Conservation (phyloP, 2,797 vertebrate genomes). For the Diplodus puntazzo region DNA sequence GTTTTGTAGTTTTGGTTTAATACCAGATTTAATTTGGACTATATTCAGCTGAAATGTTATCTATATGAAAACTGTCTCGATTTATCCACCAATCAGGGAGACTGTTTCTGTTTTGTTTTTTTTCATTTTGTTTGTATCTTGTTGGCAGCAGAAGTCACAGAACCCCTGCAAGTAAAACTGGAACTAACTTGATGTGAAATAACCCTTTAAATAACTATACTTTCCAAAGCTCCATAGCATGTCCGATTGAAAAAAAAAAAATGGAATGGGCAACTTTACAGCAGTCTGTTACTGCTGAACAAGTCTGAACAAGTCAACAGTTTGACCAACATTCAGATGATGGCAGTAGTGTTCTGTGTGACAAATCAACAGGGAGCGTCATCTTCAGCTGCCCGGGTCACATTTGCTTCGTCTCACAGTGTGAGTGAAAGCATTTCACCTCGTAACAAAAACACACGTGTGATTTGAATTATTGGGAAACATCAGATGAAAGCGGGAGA, state of each 20-base stretch:
- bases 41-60: not conserved
- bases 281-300: not conserved
- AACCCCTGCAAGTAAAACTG: too few relatives aligned
- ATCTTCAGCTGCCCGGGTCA: not conserved
- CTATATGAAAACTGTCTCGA: not conserved
- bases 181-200: not conserved
- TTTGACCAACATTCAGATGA: constrained; percentile 59
- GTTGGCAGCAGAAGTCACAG: too few relatives aligned
- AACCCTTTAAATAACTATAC: not conserved
- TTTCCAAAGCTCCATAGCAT: not conserved
- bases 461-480: not conserved
- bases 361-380: not conserved
- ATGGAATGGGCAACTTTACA: not conserved
- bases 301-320: not conserved
- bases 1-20: not conserved
- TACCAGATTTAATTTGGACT: not conserved
- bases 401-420: not conserved
- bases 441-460: not conserved
- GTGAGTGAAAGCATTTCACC: not conserved
- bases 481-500: not conserved
- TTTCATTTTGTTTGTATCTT: not conserved
- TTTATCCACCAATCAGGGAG: not conserved
- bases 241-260: not conserved
- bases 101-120: not conserved
- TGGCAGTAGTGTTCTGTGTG: constrained; percentile 67